A percentile compares a stretch with the other conserved stretches of the same genome.
These are phyloP conservation scores for Odontocerum albicorne DNA, from an alignment of 2,888 invertebrate genomes.

Conservation along the genomic window DNA sequence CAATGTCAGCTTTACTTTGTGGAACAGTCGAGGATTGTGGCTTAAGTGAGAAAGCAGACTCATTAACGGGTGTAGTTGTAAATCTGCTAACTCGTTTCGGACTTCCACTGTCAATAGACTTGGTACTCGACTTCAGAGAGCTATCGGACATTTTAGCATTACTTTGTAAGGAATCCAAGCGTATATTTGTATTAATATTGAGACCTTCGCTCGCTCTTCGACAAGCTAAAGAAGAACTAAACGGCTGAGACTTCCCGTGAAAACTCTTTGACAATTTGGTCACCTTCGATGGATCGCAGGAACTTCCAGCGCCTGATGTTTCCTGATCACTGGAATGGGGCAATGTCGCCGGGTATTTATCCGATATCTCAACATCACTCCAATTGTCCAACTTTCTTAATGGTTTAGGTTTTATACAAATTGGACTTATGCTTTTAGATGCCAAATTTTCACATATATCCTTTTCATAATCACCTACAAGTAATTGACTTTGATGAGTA, in stretches of 20 bases:
- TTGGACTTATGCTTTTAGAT: constrained; percentile 28
- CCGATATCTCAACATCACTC: too few relatives aligned
- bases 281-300: constrained; percentile 53
- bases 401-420: constrained; percentile 27
- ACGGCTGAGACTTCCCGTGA: constrained; percentile 43
- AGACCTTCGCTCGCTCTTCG: constrained; percentile 34
- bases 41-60: constrained; percentile 21
- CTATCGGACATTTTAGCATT: not conserved
- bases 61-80: constrained; percentile 34
- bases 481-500: constrained; percentile 37
- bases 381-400: constrained; percentile 15
- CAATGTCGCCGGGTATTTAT: too few relatives aligned
- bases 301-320: too few relatives aligned
- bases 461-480: constrained; percentile 38
- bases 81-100: constrained; percentile 30
- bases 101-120: constrained; percentile 3
- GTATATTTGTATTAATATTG: constrained; percentile 2
- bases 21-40: not conserved
- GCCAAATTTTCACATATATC: constrained; percentile 38
- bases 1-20: not conserved
- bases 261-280: constrained; percentile 51
- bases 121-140: not conserved
- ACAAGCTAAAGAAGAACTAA: constrained; percentile 28
- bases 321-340: too few relatives aligned
- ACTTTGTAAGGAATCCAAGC: not conserved